Conservation (phyloP, 2,113 vertebrate species). For the Misgurnus anguillicaudatus region DNA sequence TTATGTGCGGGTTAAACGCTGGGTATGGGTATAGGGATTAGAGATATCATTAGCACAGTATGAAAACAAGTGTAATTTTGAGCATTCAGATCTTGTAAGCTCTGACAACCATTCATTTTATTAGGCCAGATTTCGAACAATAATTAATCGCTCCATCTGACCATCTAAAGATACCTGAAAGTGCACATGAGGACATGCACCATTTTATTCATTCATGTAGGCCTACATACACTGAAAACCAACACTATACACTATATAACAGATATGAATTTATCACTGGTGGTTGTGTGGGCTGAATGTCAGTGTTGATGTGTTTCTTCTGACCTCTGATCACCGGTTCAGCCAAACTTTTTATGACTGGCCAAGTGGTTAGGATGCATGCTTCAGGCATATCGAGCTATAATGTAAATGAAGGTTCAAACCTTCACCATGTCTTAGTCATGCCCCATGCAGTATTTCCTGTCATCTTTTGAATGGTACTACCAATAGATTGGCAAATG, state of each 20-base stretch:
- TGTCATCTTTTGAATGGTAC: no score
- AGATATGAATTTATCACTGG: not conserved
- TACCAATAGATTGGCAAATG: not conserved
- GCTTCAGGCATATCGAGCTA: not conserved
- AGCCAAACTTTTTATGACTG: not conserved
- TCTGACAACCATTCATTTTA: slow-evolving; percentile 56
- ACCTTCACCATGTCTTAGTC: not conserved
- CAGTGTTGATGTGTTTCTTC: not conserved
- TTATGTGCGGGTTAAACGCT: not conserved
- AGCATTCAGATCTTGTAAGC: slow-evolving; percentile 49
- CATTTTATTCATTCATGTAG: no score
- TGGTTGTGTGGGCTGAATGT: slow-evolving; percentile 2
- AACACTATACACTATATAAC: not conserved
- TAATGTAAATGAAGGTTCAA: not conserved
- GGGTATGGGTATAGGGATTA: not conserved
- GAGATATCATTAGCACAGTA: not conserved
- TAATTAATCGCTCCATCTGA: slow-evolving; percentile 30
- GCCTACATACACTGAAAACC: no score
- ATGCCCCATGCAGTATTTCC: no score
- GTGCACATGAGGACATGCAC: not conserved
- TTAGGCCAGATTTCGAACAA: slow-evolving; percentile 47
- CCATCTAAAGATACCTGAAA: slow-evolving; percentile 7
- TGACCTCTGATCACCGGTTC: slow-evolving; percentile 1
- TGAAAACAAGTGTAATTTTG: slow-evolving; percentile 1
- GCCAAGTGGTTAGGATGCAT: not conserved